These are phyloP conservation scores for Eupithecia pulchellata DNA, from an alignment of 2,888 invertebrate genomes.

Conservation along the genomic window DNA sequence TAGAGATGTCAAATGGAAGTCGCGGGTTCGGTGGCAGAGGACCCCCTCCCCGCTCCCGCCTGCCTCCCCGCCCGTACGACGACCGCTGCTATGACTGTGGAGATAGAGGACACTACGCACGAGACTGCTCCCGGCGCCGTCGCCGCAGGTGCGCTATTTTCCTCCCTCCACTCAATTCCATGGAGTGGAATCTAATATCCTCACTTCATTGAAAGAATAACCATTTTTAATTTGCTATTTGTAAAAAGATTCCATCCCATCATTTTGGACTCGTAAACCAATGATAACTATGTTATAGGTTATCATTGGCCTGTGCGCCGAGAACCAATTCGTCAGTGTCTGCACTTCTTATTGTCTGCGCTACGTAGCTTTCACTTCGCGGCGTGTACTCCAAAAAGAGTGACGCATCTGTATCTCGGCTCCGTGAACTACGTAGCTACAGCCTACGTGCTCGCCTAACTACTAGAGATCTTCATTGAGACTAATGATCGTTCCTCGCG, in stretches of 20 bases:
- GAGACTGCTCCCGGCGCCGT: constrained; percentile 93
- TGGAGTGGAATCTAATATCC: constrained; percentile 36
- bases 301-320: constrained; percentile 86
- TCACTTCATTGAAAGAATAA: constrained; percentile 10
- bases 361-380: constrained; percentile 84
- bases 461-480: constrained; percentile 76
- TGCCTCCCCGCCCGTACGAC: constrained; percentile 94
- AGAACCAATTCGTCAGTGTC: constrained; percentile 83
- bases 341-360: constrained; percentile 85
- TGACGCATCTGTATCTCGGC: constrained; percentile 81
- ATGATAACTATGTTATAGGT: constrained; percentile 86
- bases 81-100: constrained; percentile 98
- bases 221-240: constrained; percentile 24
- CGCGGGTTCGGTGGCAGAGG: constrained; percentile 84
- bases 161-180: constrained; percentile 28
- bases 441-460: constrained; percentile 80
- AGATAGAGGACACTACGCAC: constrained; percentile 96
- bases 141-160: constrained; percentile 78
- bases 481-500: constrained; percentile 78
- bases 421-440: constrained; percentile 82
- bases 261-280: constrained; percentile 77
- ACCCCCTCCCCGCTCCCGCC: constrained; percentile 84
- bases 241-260: constrained; percentile 73
- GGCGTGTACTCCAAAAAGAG: constrained; percentile 78
- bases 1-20: constrained; percentile 96